Conservation (phyloP, 1,140 invertebrate species). For the Plutomurus gul region DNA sequence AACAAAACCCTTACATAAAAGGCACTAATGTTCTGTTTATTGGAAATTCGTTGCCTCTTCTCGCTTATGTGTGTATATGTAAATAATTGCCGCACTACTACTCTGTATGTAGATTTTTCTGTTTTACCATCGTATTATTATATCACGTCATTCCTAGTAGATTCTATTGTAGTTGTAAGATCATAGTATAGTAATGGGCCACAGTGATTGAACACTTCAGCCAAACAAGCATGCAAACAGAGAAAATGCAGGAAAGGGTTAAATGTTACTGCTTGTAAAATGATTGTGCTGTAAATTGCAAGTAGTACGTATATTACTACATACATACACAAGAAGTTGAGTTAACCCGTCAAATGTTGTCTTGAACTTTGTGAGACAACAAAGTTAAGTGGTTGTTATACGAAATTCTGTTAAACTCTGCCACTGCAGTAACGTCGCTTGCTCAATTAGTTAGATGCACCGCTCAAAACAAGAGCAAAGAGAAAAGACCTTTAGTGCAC, state of each 20-base stretch:
- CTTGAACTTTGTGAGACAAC: not conserved
- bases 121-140: too few relatives aligned
- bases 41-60: slow-evolving; percentile 10
- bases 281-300: slow-evolving; percentile 4
- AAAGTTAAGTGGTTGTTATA: not conserved
- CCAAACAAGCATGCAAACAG: not conserved
- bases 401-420: not conserved
- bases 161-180: too few relatives aligned
- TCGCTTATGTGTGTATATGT: not conserved
- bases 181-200: too few relatives aligned
- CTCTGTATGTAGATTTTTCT: too few relatives aligned
- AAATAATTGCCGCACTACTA: not conserved
- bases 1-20: not conserved
- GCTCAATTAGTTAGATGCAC: too few relatives aligned
- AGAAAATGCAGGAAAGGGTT: not conserved
- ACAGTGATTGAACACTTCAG: not conserved
- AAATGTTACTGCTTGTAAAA: not conserved
- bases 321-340: too few relatives aligned
- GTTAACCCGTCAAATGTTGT: not conserved
- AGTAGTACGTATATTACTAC: not conserved
- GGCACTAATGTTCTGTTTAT: slow-evolving; percentile 7
- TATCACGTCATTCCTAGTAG: too few relatives aligned
- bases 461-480: too few relatives aligned
- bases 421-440: too few relatives aligned
- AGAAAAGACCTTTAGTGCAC: too few relatives aligned